Percentiles rank a stretch among this genome's conserved stretches.
Conservation (phyloP, 2,888 invertebrate species). For the Automeris io region DNA sequence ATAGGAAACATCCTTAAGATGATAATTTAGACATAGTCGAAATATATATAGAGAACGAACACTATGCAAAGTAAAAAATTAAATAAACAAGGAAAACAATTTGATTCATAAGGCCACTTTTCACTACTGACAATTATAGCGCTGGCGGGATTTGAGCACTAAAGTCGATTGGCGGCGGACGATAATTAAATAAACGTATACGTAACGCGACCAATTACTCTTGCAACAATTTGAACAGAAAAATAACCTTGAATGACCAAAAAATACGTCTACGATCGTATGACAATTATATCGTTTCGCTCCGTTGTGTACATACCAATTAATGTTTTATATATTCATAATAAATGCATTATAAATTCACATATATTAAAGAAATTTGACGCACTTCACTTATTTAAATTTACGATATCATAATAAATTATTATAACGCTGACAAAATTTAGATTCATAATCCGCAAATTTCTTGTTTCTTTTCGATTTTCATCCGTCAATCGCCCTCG, state of each 20-base stretch:
- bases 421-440: slow-evolving; percentile 14
- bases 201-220: slow-evolving; percentile 50
- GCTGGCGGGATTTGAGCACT: slow-evolving; percentile 38
- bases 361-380: slow-evolving; percentile 5
- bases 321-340: background rate
- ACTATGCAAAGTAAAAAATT: slow-evolving; percentile 55
- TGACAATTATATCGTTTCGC: slow-evolving; percentile 26
- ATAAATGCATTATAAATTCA: too few relatives aligned
- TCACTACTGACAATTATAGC: slow-evolving; percentile 20
- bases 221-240: slow-evolving; percentile 40
- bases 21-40: slow-evolving; percentile 24
- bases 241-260: slow-evolving; percentile 62
- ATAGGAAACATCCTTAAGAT: slow-evolving; percentile 30
- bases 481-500: slow-evolving; percentile 23
- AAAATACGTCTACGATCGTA: slow-evolving; percentile 37
- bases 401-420: background rate
- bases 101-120: slow-evolving; percentile 21
- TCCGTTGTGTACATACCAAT: slow-evolving; percentile 43
- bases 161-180: slow-evolving; percentile 29
- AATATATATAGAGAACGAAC: slow-evolving; percentile 37
- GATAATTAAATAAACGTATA: slow-evolving; percentile 59
- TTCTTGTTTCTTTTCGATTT: slow-evolving; percentile 26
- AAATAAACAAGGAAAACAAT: slow-evolving; percentile 25
- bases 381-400: slow-evolving; percentile 18
- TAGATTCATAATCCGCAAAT: slow-evolving; percentile 16